A percentile compares a stretch with the other conserved stretches of the same genome.
Conservation (phyloP, 2,888 invertebrate species). For the Horisme vitalbata region DNA sequence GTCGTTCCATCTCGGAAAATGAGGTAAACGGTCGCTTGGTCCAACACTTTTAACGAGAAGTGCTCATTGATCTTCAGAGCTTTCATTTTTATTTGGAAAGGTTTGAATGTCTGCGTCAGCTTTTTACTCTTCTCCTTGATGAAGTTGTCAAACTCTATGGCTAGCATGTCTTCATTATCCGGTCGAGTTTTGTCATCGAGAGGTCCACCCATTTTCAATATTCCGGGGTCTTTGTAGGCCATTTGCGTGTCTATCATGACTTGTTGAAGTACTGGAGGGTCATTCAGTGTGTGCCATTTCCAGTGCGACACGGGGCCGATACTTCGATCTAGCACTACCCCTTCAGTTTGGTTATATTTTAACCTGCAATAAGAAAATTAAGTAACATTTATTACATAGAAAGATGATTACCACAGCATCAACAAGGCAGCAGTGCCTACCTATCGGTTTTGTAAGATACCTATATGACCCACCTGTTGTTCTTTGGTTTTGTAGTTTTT, state of each 20-base stretch:
- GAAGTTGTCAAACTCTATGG: slow-evolving; percentile 72
- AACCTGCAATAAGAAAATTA: slow-evolving; percentile 47
- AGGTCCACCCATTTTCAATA: slow-evolving; percentile 52
- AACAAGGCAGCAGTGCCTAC: too few relatives aligned
- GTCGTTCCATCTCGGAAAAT: slow-evolving; percentile 66
- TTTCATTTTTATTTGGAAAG: slow-evolving; percentile 75
- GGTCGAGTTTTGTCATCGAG: slow-evolving; percentile 39
- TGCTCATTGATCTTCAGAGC: slow-evolving; percentile 73
- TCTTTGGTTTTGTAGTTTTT: too few relatives aligned
- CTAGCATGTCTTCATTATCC: slow-evolving; percentile 71
- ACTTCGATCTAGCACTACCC: slow-evolving; percentile 64
- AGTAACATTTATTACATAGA: too few relatives aligned
- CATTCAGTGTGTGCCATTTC: slow-evolving; percentile 76
- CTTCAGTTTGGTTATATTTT: slow-evolving; percentile 77
- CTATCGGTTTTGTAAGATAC: too few relatives aligned
- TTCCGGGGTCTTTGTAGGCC: slow-evolving; percentile 64
- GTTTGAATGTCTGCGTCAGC: slow-evolving; percentile 63
- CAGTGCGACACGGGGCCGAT: slow-evolving; percentile 72
- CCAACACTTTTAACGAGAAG: slow-evolving; percentile 67
- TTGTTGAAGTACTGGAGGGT: slow-evolving; percentile 70
- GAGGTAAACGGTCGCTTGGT: slow-evolving; percentile 68
- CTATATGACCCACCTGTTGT: too few relatives aligned
- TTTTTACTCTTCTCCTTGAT: slow-evolving; percentile 72
- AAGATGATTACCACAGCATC: too few relatives aligned
- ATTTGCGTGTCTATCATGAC: slow-evolving; percentile 76